phyloP scores from a whole-genome alignment of 2,797 vertebrate genomes.

The Threskiornis aethiopicus region DNA sequence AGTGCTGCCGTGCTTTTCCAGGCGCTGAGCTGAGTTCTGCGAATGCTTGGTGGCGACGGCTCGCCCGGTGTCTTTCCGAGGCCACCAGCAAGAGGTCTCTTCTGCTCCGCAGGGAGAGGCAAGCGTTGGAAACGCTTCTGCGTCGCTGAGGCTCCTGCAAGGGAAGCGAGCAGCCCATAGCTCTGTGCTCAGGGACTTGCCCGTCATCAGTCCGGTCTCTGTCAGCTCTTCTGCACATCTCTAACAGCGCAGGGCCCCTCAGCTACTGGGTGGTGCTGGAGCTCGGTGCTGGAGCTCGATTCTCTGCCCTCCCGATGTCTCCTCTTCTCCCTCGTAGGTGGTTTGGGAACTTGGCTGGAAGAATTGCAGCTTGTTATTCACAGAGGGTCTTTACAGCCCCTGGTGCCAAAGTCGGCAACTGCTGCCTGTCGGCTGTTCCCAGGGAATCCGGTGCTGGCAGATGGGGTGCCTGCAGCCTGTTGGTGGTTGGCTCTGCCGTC shows the following conservation, averaged over 20 bases:
- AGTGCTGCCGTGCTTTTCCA: background rate
- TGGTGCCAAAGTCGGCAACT: background rate
- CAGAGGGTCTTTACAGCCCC: background rate
- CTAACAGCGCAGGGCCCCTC: background rate
- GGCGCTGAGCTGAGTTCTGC: background rate
- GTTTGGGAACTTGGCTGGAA: background rate
- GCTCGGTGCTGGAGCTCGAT: accelerated
- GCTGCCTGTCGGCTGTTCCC: background rate
- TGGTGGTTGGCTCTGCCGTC: accelerated
- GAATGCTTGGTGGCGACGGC: background rate
- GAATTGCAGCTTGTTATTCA: background rate
- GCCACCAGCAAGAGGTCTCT: background rate
- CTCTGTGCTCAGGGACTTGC: background rate
- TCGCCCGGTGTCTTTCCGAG: background rate
- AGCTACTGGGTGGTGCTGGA: accelerated
- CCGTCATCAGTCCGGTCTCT: background rate
- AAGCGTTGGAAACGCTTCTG: background rate
- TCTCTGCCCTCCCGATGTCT: background rate
- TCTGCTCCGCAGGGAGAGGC: background rate
- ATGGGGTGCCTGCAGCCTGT: background rate
- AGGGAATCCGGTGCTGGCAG: background rate
- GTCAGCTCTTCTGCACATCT: background rate
- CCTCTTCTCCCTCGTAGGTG: background rate
- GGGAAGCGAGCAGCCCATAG: background rate
- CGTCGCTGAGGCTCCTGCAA: background rate